Percentiles rank a stretch among this genome's conserved stretches.
phyloP scores from a whole-genome alignment of 2,888 invertebrate species.

The Tridacna gigas region DNA sequence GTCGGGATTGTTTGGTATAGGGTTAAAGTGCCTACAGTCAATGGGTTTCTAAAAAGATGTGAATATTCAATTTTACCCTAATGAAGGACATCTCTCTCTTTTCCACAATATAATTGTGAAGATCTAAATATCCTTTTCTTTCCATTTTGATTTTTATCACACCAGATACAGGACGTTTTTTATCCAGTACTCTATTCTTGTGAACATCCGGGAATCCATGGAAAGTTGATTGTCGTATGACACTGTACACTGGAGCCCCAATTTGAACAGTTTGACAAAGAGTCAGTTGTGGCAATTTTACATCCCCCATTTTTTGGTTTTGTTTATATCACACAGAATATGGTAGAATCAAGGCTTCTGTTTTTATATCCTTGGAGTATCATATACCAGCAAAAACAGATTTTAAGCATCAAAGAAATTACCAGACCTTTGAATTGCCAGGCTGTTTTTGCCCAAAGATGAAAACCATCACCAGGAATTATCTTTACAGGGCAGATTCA shows the following conservation, averaged over 20 bases:
- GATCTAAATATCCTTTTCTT: constrained; percentile 26
- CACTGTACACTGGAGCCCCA: constrained; percentile 7
- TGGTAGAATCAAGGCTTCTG: too few relatives aligned
- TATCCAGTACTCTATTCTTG: constrained; percentile 1
- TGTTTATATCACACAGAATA: too few relatives aligned
- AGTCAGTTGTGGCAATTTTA: background rate
- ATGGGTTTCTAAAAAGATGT: too few relatives aligned
- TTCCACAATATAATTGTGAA: constrained; percentile 29
- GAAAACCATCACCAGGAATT: too few relatives aligned
- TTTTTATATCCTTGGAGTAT: too few relatives aligned
- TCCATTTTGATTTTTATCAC: constrained; percentile 25
- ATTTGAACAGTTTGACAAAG: background rate
- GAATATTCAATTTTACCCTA: constrained; percentile 31
- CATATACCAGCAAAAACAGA: too few relatives aligned
- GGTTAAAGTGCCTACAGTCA: too few relatives aligned
- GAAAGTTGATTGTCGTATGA: background rate
- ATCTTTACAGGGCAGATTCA: too few relatives aligned
- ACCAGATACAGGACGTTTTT: constrained; percentile 30
- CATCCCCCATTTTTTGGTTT: background rate
- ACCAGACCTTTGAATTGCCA: too few relatives aligned
- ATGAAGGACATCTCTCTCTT: constrained; percentile 31
- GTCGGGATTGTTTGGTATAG: too few relatives aligned
- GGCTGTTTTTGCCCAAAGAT: too few relatives aligned
- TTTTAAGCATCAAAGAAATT: too few relatives aligned
- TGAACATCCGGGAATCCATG: background rate